A percentile compares a stretch with the other conserved stretches of the same genome.
phyloP scores from a whole-genome alignment of 2,797 vertebrate genomes.

The Rhinophrynus dorsalis region DNA sequence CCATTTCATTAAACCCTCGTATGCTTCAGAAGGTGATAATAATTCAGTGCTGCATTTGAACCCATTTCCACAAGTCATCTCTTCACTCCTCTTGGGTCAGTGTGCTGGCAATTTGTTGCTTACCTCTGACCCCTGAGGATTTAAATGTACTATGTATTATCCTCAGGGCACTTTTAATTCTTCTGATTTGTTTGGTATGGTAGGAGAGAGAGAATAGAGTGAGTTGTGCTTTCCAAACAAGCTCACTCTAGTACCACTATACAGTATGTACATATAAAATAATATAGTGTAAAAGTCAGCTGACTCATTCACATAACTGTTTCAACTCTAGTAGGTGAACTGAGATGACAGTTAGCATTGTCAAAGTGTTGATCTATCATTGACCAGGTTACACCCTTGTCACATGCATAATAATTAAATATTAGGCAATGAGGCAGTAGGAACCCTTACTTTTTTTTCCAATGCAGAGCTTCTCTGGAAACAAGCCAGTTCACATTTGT shows the following conservation, averaged over 20 bases:
- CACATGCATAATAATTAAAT: too few species aligned
- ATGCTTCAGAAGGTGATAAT: conserved; percentile 40
- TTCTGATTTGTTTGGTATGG: conserved; percentile 63
- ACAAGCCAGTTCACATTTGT: too few species aligned
- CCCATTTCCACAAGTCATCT: conserved; percentile 68
- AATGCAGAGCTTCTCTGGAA: too few species aligned
- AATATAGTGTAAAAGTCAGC: conserved; percentile 29
- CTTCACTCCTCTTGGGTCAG: not conserved
- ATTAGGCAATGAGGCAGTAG: too few species aligned
- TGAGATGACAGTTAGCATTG: too few species aligned
- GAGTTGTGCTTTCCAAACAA: conserved; percentile 52
- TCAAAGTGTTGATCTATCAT: too few species aligned
- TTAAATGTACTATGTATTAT: conserved; percentile 79
- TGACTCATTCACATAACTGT: too few species aligned
- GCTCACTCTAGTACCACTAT: conserved; percentile 62
- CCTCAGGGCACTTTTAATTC: conserved; percentile 77
- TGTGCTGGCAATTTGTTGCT: not conserved
- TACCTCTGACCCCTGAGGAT: conserved; percentile 41
- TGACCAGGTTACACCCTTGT: too few species aligned
- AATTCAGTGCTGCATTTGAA: conserved; percentile 64
- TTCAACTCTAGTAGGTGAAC: too few species aligned
- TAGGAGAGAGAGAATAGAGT: conserved; percentile 61
- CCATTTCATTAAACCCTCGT: not conserved
- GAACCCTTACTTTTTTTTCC: too few species aligned
- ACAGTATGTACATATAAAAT: conserved; percentile 52